A percentile compares a stretch with the other conserved stretches of the same genome.
Evolutionary conservation across 2,797 vertebrate species (phyloP).

Genomic region (Mormyrops attenuatus): DNA sequence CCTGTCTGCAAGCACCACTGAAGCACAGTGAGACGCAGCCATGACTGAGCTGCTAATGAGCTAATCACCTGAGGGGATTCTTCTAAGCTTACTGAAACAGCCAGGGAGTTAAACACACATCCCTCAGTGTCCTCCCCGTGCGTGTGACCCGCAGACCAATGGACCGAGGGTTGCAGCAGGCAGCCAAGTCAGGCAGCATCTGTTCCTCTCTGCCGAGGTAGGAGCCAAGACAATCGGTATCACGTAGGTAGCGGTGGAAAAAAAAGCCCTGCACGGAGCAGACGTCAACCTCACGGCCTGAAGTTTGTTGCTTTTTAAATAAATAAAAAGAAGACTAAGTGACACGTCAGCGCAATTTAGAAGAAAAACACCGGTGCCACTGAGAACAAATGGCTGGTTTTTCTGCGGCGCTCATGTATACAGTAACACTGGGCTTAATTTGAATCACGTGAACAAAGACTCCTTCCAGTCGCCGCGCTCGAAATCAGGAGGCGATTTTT

Average conservation of each 20-base stretch:
- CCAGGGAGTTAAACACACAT: conserved; percentile 58
- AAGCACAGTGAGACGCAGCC: conserved; percentile 19
- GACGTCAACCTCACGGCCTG: conserved; percentile 33
- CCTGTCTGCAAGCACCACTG: conserved; percentile 8
- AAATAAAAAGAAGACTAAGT: conserved; percentile 58
- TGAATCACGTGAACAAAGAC: conserved; percentile 16
- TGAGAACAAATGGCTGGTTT: conserved; percentile 47
- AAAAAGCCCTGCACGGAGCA: conserved; percentile 39
- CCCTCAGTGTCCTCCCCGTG: conserved; percentile 43
- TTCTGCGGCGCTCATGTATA: conserved; percentile 39
- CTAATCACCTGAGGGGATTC: conserved; percentile 65
- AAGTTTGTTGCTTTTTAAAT: conserved; percentile 54
- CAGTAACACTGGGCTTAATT: conserved; percentile 29
- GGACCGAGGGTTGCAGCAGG: conserved; percentile 50
- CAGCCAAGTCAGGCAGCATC: conserved; percentile 53
- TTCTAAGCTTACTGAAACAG: conserved; percentile 64
- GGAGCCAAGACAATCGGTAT: conserved; percentile 45
- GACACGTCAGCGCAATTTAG: conserved; percentile 57
- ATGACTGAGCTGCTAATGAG: conserved; percentile 55
- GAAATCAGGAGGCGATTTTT: neutral
- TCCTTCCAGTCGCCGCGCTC: conserved; percentile 12
- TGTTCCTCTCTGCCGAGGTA: conserved; percentile 52
- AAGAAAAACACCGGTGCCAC: conserved; percentile 48
- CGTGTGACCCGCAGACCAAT: conserved; percentile 52
- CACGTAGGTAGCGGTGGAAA: conserved; percentile 45